phyloP scores from a whole-genome alignment of 37 sponge, comb jelly and placozoan genomes.

The Ianthella basta region DNA sequence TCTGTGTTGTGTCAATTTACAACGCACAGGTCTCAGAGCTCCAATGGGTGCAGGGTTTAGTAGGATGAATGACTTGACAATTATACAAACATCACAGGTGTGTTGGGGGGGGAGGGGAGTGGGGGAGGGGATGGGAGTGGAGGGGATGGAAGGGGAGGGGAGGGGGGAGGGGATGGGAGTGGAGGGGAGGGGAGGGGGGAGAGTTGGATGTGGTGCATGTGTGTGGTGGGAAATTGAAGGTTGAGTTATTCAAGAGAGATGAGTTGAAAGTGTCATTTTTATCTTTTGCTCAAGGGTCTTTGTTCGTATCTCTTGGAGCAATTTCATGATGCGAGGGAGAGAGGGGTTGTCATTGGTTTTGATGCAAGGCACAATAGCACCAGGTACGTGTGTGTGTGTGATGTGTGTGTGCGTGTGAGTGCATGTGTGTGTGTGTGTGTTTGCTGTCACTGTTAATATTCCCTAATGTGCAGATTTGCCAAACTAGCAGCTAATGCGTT shows the following conservation, averaged over 20 bases:
- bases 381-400: conserved; percentile 59
- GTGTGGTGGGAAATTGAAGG: too few relatives aligned
- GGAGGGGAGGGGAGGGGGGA: too few relatives aligned
- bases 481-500: conserved; percentile 81
- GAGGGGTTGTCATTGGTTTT: conserved; percentile 93
- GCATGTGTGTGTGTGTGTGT: not conserved
- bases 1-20: not conserved
- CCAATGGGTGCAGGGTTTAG: conserved; percentile 95
- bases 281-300: conserved; percentile 54
- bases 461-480: conserved; percentile 74
- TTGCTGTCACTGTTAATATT: not conserved
- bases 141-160: too few relatives aligned
- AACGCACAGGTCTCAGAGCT: conserved; percentile 76
- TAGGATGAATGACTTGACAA: conserved; percentile 96
- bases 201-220: too few relatives aligned
- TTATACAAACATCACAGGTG: conserved; percentile 98
- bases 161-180: too few relatives aligned
- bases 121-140: too few relatives aligned
- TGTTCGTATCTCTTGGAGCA: conserved; percentile 63
- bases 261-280: too few relatives aligned
- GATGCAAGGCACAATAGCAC: conserved; percentile 96
- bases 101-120: not conserved
- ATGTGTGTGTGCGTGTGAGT: not conserved
- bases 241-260: too few relatives aligned
- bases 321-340: conserved; percentile 51